Base-by-base conservation (phyloP, 2,113 vertebrate genomes). In the Heloderma charlesbogerti region DNA sequence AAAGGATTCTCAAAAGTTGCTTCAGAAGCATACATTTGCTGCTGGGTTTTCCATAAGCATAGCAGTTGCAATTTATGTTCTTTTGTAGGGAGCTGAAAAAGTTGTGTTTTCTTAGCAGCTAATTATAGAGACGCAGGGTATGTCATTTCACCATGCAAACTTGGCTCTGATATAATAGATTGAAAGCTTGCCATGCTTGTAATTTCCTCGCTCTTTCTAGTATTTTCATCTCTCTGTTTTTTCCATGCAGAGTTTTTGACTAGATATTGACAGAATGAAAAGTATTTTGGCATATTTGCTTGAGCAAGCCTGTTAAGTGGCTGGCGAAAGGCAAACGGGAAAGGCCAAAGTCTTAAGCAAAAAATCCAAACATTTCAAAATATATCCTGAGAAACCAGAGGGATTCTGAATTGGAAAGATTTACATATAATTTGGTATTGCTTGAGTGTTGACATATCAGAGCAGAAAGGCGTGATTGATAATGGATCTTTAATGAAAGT, bases 161-260 rank as follows among this genome's bases (percentile, higher is more conserved):
- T 97, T 98, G 97, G 97, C 97, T 96, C 95, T 20, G 1, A 93
- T 95, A 96, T 92, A 94, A 95, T 92, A 95, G 92, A 96, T 91
- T 96, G 97, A 97, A 97, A 97, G 96, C 97, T 91, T 97, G 97
- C 97, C 97, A 97, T 95, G 95, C 92, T 96, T 92, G 97, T 97
- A 96, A 97, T 97, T 97, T 97, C 95, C 96, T 96, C 95, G 96
- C 96, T 97, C 90, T 97, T 97, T 96, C 92, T 79, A 96, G 97
- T 97, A 96, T 97, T 98, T 97, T 96, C 96, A 97, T 97, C 97
- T 97, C 94, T 25, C 82, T 37, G 27, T 69, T 54, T 67, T 96
- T 95, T 90, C 96, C 95, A 93, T 94, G 96, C 93, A 96, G 96
- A 97, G 96, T 97, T 97, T 97, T 97, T 97, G 97, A 97, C 96